Evolutionary conservation across 2,797 vertebrate species (phyloP).

Genomic region (Anabas testudineus): DNA sequence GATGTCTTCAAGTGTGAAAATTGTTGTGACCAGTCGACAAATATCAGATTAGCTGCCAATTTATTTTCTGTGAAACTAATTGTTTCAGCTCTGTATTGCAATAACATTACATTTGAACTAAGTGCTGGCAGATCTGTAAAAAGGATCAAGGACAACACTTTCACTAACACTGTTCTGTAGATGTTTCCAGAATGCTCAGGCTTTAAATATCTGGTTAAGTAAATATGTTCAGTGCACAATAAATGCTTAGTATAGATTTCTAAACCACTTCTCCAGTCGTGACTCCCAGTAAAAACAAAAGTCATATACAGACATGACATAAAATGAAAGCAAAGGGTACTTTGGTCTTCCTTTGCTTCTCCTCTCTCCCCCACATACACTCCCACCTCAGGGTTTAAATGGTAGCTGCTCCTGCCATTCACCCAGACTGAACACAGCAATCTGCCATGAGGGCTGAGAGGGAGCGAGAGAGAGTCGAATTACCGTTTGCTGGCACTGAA

Average conservation of each 20-base stretch:
- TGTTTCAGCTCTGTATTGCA: background rate
- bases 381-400: constrained; percentile 55
- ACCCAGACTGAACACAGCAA: constrained; percentile 50
- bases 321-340: constrained; percentile 28
- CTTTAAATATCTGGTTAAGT: background rate
- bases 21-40: background rate
- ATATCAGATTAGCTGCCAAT: background rate
- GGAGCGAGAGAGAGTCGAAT: constrained; percentile 60
- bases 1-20: background rate
- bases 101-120: too few species aligned
- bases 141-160: background rate
- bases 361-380: background rate
- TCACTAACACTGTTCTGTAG: background rate
- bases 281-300: background rate
- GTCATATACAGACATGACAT: too few species aligned
- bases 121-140: background rate
- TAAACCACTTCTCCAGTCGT: too few species aligned
- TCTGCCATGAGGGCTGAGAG: constrained; percentile 43
- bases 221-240: background rate
- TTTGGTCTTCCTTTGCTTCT: constrained; percentile 60
- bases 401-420: constrained; percentile 80
- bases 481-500: constrained; percentile 70
- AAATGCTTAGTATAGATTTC: background rate
- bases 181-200: background rate
- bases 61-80: background rate